A percentile compares a stretch with the other conserved stretches of the same genome.
Conservation (phyloP, 2,888 invertebrate genomes). For the Acanthosepion pharaonis region DNA sequence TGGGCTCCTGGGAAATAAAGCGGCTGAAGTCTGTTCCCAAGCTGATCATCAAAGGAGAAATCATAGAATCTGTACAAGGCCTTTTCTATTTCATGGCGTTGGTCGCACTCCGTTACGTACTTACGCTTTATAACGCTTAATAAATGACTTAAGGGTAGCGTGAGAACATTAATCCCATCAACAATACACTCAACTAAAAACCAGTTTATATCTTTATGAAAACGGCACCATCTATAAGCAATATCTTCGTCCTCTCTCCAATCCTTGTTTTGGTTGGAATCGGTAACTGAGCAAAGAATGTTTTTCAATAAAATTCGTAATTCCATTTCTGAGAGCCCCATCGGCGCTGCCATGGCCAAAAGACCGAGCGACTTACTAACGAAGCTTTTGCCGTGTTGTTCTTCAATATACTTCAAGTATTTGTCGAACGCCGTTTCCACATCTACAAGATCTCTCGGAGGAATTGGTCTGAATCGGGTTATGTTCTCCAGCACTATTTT, state of each 20-base stretch:
- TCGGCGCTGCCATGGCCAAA: background rate
- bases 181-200: background rate
- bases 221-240: background rate
- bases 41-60: background rate
- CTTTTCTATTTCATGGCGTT: background rate
- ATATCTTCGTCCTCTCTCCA: background rate
- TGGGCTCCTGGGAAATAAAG: background rate
- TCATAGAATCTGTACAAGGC: background rate
- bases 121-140: background rate
- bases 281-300: background rate
- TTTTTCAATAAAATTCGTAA: background rate
- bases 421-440: background rate
- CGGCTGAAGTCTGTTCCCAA: background rate
- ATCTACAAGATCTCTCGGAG: background rate
- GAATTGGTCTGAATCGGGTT: background rate
- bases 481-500: background rate
- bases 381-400: background rate
- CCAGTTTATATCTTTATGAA: background rate
- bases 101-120: background rate
- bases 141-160: background rate
- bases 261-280: background rate
- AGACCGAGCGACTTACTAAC: background rate
- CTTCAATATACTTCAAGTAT: background rate
- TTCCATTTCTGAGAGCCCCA: slow-evolving; percentile 20
- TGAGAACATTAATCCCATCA: background rate